Conservation (phyloP, 2,888 invertebrate genomes). For the Bibio marci region DNA sequence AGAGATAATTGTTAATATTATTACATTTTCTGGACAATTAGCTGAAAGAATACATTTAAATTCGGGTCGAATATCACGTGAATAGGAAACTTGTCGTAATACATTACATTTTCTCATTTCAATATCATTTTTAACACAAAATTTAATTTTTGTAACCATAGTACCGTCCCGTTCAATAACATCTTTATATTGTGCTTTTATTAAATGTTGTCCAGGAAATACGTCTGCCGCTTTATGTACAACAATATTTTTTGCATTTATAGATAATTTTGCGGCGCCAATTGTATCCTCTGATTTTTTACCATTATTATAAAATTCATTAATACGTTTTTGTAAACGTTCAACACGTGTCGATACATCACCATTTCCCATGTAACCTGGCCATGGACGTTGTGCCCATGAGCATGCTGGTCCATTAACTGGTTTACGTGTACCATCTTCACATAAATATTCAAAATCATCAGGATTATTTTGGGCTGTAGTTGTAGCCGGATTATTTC, state of each 20-base stretch:
- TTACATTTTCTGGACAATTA: conserved; percentile 25
- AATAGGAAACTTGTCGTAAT: conserved; percentile 53
- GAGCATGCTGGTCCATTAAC: conserved; percentile 50
- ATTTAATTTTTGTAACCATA: conserved; percentile 42
- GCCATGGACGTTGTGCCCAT: conserved; percentile 81
- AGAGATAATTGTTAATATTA: too few relatives aligned
- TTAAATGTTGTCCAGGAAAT: conserved; percentile 41
- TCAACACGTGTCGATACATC: conserved; percentile 32
- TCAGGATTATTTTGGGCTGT: conserved; percentile 39
- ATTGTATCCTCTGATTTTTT: conserved; percentile 21
- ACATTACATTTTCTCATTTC: conserved; percentile 59
- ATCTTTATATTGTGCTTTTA: conserved; percentile 46
- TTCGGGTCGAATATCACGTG: conserved; percentile 61
- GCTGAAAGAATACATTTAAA: conserved; percentile 56
- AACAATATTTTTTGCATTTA: conserved; percentile 10
- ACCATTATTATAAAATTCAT: conserved; percentile 25
- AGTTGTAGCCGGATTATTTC: conserved; percentile 36
- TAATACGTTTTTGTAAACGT: conserved; percentile 22
- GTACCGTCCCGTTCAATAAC: conserved; percentile 58
- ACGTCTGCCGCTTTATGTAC: conserved; percentile 31
- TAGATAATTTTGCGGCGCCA: conserved; percentile 15
- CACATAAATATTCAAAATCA: conserved; percentile 60
- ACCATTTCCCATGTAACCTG: conserved; percentile 52
- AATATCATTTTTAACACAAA: conserved; percentile 48
- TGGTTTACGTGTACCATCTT: conserved; percentile 53